Base-by-base conservation (phyloP, 2,797 vertebrate genomes). In the Triplophysa yarkandensis region DNA sequence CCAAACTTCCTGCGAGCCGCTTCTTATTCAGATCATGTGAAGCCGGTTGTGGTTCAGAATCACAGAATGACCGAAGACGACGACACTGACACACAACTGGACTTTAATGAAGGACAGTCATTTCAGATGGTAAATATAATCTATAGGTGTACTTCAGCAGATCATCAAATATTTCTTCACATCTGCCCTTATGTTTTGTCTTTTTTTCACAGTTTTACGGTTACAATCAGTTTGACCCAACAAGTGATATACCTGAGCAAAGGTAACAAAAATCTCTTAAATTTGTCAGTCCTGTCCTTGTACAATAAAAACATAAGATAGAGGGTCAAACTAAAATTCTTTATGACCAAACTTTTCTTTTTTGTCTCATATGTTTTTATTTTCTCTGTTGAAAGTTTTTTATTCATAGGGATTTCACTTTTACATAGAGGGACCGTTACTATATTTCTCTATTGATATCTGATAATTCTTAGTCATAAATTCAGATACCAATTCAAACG, bases 1-100 rank as follows among this genome's bases (percentile, higher is more conserved):
- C 96, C 97, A 17, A 99, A 99, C 86, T 99, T 99, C 88, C 93
- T 99, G 9, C 94, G 96, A 0, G 96, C 98, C 0, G 95, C 95
- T 0, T 94, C 97, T 0, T 83, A 97, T 77, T 95, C 92, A 0
- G 98, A 99, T 69, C 95, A 99, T 79, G 95, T 95, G 74, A 98
- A 90, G 85, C 95, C 94, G 0, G 95, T 99, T 86, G 96, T 98
- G 77, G 90, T 98, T 50, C 93, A 95, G 0, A 81, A 83, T 2
- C 82, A 87, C 55, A 86, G 85, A 27, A 60, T 32, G 0, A 72
- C 70, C 0, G 84, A 88, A 11, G 88, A 88, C 3, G 89, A 90
- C 13, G 91, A 91, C 4, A 75, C 39, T 36, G 88, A 89, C 67
- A 62, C 69, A 0, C 86, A 86, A 1, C 74, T 83, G 3, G 89